Base-by-base conservation (phyloP, 2,797 vertebrate genomes). In the Characodon lateralis region DNA sequence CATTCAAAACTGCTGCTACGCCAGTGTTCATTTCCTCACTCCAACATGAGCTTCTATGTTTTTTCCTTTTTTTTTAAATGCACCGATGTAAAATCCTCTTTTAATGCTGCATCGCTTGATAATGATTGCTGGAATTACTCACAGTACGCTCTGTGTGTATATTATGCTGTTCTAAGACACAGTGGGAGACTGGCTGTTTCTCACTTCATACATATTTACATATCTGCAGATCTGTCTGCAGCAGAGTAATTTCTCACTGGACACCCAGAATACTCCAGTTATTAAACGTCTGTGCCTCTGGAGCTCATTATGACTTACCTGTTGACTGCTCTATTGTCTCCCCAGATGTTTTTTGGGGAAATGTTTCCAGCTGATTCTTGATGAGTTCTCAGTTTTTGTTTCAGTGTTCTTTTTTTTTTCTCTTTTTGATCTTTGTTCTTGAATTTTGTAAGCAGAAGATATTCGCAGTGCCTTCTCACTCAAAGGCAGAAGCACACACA, bases 1-100 rank as follows among this genome's bases (percentile, higher is more conserved):
- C 41, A 48, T 26, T 26, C 31, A 48, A 5, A 59, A 50, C 35
- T 10, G 41, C 6, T 53, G 41, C 71, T 20, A 48, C 22, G 24
- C 58, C 18, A 2, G 50, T 1, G 0, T 73, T 24, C 2, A 87
- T 82, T 78, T 83, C 41, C 68, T 78, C 48, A 48, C 22, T 69
- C 66, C 66, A 13, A 69, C 66, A 48, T 48, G 26, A 43, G 66
- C 66, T 48, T 69, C 24, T 24, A 26, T 48, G 6, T 69, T 69
- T 46, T 26, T 77, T 24, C 53, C 43, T 1, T 39, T 46, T 7
- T 80, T 79, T 68, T 83, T 41, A 41, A 41, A 14, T 51, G 71
- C 81, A 82, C 31, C 81, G 85, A 92, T 43, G 69, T 92, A 80
- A 92, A 85, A 56, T 26, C 0, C 2, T 13, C 39, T 65, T 79